Conservation (phyloP, 2,888 invertebrate species). For the Sepiola atlantica region DNA sequence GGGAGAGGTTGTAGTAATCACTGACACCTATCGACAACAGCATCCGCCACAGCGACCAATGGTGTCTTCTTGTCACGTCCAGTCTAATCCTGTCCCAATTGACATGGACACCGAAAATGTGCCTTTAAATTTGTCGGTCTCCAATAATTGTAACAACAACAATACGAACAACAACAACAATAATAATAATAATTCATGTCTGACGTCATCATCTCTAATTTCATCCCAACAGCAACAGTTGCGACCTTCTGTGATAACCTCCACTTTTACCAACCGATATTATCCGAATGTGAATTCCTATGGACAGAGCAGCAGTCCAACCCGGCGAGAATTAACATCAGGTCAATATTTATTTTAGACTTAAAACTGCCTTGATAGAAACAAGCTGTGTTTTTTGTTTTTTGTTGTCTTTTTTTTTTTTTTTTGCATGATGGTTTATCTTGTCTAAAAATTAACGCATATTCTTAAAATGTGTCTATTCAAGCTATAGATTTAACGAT, state of each 20-base stretch:
- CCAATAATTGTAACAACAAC: slow-evolving; percentile 39
- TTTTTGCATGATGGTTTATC: too few species aligned
- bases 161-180: not conserved
- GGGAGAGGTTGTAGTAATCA: slow-evolving; percentile 35
- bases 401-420: not conserved
- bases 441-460: too few species aligned
- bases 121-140: slow-evolving; percentile 46
- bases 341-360: not conserved
- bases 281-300: not conserved
- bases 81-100: not conserved
- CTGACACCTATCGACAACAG: not conserved
- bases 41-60: slow-evolving; percentile 32
- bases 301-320: slow-evolving; percentile 38
- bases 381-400: not conserved
- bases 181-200: not conserved
- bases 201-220: not conserved
- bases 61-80: slow-evolving; percentile 23
- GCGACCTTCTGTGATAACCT: slow-evolving; percentile 66
- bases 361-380: not conserved
- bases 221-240: slow-evolving; percentile 53
- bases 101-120: slow-evolving; percentile 45
- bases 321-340: slow-evolving; percentile 36
- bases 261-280: slow-evolving; percentile 52
- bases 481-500: too few species aligned
- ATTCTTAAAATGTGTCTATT: too few species aligned